A percentile compares a stretch with the other conserved stretches of the same genome.
Conservation (phyloP, 1,140 invertebrate genomes). For the Leptinotarsa undecemlineata region DNA sequence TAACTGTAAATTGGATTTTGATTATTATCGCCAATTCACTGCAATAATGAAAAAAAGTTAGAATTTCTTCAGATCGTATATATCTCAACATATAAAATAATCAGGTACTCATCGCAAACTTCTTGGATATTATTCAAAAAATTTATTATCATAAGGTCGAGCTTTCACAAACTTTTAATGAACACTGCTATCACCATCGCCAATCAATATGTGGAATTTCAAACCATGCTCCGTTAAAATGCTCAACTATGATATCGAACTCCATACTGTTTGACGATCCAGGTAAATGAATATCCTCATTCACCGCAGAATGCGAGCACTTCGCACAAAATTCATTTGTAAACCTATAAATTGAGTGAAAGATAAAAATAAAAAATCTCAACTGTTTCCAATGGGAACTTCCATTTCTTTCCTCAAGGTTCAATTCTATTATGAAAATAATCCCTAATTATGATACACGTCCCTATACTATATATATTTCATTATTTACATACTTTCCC, state of each 20-base stretch:
- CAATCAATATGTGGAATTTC: conserved; percentile 49
- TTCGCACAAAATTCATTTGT: conserved; percentile 52
- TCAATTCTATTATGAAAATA: too few relatives aligned
- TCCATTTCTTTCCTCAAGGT: too few relatives aligned
- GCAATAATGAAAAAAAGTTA: not conserved
- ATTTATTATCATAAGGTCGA: conserved; percentile 42
- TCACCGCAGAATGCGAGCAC: conserved; percentile 33
- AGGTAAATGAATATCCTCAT: not conserved
- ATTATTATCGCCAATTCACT: too few relatives aligned
- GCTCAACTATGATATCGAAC: conserved; percentile 49
- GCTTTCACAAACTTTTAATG: conserved; percentile 2
- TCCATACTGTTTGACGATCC: conserved; percentile 52
- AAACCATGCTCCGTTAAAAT: conserved; percentile 48
- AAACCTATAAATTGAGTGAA: conserved; percentile 27
- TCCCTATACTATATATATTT: too few relatives aligned
- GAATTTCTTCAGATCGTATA: not conserved
- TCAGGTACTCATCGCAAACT: not conserved
- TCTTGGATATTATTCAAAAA: conserved; percentile 18
- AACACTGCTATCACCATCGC: conserved; percentile 45
- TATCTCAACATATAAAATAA: not conserved
- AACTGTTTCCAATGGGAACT: too few relatives aligned
- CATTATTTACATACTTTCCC: too few relatives aligned
- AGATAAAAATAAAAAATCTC: too few relatives aligned
- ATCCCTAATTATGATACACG: too few relatives aligned
- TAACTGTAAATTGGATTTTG: not conserved